These are phyloP conservation scores for Eristalinus aeneus DNA, from an alignment of 2,888 invertebrate genomes.

Conservation along the genomic window DNA sequence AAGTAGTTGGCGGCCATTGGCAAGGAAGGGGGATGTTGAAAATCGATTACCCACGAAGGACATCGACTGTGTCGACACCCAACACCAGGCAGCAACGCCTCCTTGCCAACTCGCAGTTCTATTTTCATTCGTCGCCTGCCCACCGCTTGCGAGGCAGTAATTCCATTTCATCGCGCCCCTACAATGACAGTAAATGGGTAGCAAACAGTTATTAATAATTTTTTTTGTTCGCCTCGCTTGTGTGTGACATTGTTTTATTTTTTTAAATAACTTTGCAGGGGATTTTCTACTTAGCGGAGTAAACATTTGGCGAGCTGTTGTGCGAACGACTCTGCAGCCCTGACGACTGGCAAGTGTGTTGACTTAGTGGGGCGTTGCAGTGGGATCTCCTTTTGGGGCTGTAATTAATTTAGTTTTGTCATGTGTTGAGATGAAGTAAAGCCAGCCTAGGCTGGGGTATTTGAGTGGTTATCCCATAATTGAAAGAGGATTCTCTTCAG, in stretches of 20 bases:
- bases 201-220: slow-evolving; percentile 13
- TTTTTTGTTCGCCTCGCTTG: not conserved
- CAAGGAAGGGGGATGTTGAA: not conserved
- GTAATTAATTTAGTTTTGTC: not conserved
- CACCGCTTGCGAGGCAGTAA: slow-evolving; percentile 14
- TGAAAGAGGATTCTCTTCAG: not conserved
- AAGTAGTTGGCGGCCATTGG: not conserved
- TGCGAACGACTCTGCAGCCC: not conserved
- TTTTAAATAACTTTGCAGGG: slow-evolving; percentile 17
- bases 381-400: not conserved
- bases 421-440: not conserved
- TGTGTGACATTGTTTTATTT: not conserved
- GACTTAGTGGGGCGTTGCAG: not conserved
- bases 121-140: slow-evolving; percentile 25
- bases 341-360: not conserved
- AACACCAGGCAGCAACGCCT: not conserved
- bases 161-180: not conserved
- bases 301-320: slow-evolving; percentile 2
- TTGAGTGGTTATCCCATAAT: not conserved
- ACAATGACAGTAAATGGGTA: slow-evolving; percentile 12
- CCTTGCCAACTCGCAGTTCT: not conserved
- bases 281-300: slow-evolving; percentile 22
- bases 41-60: not conserved
- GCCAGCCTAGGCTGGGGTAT: not conserved
- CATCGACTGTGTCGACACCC: not conserved